Conservation (phyloP, 2,113 vertebrate species). For the Sylvilagus bachmani region DNA sequence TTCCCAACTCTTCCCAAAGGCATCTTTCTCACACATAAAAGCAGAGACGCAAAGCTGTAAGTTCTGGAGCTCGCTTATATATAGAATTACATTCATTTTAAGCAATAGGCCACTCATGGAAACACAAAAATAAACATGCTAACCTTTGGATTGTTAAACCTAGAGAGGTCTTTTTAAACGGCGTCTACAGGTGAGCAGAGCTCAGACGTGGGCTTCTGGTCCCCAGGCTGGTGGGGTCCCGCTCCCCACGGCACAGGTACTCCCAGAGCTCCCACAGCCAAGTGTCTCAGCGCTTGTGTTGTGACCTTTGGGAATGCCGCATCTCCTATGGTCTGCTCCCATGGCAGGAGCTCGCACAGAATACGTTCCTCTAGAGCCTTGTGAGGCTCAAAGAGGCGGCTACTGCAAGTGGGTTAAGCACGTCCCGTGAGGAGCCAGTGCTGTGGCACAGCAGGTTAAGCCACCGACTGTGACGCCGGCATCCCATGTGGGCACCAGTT, state of each 20-base stretch:
- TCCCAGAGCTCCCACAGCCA: neutral
- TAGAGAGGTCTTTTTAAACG: neutral
- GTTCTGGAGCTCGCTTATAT: slow-evolving; percentile 5
- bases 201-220: accelerated
- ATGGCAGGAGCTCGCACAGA: neutral
- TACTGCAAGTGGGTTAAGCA: neutral
- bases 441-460: too few species aligned
- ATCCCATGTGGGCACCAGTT: too few species aligned
- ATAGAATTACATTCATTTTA: slow-evolving; percentile 23
- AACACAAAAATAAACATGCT: neutral
- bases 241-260: neutral
- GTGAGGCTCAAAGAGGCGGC: neutral
- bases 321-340: neutral
- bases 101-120: neutral
- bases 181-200: neutral
- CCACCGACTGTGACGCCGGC: too few species aligned
- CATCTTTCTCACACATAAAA: neutral
- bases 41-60: neutral
- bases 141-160: slow-evolving; percentile 38
- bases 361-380: neutral
- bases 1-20: neutral
- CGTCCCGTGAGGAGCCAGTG: too few species aligned
- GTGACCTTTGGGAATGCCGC: neutral
- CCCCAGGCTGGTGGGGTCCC: neutral
- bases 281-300: accelerated